These are phyloP conservation scores for Dorcus hopei DNA, from an alignment of 2,888 invertebrate genomes.

Conservation along the genomic window DNA sequence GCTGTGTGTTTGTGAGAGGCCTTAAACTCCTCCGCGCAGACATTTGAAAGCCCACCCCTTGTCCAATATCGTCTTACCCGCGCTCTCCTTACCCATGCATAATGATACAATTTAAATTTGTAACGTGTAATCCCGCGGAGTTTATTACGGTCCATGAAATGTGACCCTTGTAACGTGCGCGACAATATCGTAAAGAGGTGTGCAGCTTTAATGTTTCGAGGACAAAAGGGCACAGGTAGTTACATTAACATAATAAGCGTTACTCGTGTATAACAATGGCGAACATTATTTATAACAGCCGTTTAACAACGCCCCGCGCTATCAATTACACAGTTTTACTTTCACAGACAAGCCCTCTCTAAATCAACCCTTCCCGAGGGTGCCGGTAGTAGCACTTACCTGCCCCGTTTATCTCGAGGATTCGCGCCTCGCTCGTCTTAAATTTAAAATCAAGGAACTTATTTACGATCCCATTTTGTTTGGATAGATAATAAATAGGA, in stretches of 20 bases:
- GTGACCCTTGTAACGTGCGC: constrained; percentile 5
- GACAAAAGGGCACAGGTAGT: constrained; percentile 20
- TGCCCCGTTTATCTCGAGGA: too few relatives aligned
- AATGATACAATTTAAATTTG: constrained; percentile 1
- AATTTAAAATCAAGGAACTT: too few relatives aligned
- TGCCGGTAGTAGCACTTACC: too few relatives aligned
- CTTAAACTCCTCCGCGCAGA: constrained; percentile 17
- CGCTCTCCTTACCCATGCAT: background rate
- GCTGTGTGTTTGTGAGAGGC: constrained; percentile 11
- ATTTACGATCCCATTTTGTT: too few relatives aligned
- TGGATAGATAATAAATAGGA: too few relatives aligned
- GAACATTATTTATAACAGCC: constrained; percentile 18
- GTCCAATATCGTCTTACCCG: background rate
- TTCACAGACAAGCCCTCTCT: background rate
- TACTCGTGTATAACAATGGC: constrained; percentile 20
- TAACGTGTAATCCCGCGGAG: background rate
- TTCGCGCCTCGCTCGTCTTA: too few relatives aligned
- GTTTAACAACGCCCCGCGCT: constrained; percentile 18
- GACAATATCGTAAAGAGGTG: constrained; percentile 16
- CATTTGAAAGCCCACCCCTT: constrained; percentile 23
- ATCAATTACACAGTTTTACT: constrained; percentile 21
- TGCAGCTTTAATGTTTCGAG: constrained; percentile 12
- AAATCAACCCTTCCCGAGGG: constrained; percentile 8
- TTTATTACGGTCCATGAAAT: constrained; percentile 15
- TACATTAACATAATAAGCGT: constrained; percentile 27